Evolutionary conservation across 2,113 vertebrate genomes (phyloP).

Genomic region (Tachuris rubrigastra): DNA sequence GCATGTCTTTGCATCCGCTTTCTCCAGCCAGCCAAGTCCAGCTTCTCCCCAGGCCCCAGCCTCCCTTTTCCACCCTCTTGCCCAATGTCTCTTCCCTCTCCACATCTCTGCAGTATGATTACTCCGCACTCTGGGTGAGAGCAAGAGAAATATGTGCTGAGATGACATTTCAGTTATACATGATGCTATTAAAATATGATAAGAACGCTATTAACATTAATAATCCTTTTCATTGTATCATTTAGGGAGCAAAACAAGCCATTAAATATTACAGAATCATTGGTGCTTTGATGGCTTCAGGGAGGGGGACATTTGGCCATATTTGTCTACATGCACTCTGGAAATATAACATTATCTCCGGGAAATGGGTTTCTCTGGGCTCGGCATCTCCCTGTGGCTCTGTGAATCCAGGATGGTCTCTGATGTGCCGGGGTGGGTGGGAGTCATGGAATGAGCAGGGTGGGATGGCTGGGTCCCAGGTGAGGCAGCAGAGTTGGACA

Average conservation of each 20-base stretch:
- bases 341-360: conserved; percentile 35
- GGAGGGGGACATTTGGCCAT: conserved; percentile 63
- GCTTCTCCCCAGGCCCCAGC: background rate
- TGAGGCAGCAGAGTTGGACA: background rate
- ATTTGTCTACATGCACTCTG: conserved; percentile 54
- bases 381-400: background rate
- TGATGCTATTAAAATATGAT: conserved; percentile 78
- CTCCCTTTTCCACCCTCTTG: background rate
- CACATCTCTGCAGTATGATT: conserved; percentile 55
- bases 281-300: conserved; percentile 71
- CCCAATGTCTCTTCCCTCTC: conserved; percentile 6
- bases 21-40: background rate
- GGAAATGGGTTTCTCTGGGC: conserved; percentile 12
- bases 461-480: background rate
- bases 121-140: conserved; percentile 60
- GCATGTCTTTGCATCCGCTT: rapidly evolving
- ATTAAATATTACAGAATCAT: conserved; percentile 74
- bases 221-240: conserved; percentile 78
- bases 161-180: conserved; percentile 75
- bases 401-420: background rate
- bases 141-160: conserved; percentile 67
- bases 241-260: conserved; percentile 79
- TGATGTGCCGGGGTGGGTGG: rapidly evolving
- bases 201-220: conserved; percentile 77
- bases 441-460: rapidly evolving